These are phyloP conservation scores for Tragelaphus buxtoni DNA, from an alignment of 2,113 vertebrate genomes.

Conservation along the genomic window DNA sequence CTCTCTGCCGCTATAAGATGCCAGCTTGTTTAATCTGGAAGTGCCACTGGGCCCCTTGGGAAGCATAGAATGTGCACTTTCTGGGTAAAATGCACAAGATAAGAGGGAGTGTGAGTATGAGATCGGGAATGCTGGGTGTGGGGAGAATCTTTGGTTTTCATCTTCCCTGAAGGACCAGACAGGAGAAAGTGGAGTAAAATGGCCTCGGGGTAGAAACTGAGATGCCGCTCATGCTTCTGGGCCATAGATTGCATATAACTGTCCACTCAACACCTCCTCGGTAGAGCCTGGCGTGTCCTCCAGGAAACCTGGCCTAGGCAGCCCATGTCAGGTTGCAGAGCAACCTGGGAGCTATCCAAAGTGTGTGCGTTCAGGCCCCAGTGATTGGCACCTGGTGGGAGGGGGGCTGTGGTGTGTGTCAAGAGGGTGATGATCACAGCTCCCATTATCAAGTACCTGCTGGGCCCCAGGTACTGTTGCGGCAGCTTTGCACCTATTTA, in stretches of 20 bases:
- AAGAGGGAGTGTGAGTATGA: background rate
- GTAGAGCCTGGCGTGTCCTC: background rate
- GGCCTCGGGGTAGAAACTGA: background rate
- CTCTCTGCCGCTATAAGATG: background rate
- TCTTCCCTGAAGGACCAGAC: background rate
- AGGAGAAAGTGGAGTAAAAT: background rate
- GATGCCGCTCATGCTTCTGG: background rate
- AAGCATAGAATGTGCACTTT: background rate
- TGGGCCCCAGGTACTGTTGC: background rate
- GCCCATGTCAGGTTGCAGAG: background rate
- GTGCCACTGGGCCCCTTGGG: no score
- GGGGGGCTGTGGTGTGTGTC: background rate
- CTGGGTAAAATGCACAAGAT: background rate
- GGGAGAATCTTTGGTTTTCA: background rate
- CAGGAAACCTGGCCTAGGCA: background rate
- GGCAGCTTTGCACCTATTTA: background rate
- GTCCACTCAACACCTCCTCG: background rate
- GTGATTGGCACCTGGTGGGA: background rate
- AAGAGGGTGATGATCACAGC: background rate
- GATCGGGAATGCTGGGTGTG: accelerated
- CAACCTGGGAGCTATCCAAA: background rate
- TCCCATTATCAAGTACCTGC: background rate
- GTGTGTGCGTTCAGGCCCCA: background rate
- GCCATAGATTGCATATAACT: background rate
- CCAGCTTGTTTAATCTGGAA: background rate